Evolutionary conservation across 2,113 vertebrate genomes (phyloP), one percentile per base, ranked within the genome.

Genomic region (Chloropsis hardwickii): DNA sequence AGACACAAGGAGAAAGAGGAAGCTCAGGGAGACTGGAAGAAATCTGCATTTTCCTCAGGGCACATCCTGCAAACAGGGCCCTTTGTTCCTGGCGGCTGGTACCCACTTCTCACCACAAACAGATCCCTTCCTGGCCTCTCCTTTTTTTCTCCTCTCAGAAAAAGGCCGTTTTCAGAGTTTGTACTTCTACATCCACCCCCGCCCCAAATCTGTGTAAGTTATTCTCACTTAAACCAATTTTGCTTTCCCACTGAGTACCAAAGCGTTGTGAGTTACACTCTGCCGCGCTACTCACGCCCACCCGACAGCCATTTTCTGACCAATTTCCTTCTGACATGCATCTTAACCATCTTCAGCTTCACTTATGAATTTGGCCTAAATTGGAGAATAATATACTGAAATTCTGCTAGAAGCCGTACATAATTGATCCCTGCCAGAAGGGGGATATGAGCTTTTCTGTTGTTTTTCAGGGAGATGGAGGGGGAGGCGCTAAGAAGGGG

Each of bases 141-240:
- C 62, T 76, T 82, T 95, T 77, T 60, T 78, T 12, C 62, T 84
- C 69, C 45, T 54, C 54, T 13, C 48, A 69, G 61, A 66, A 93
- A 83, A 79, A 94, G 85, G 85, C 81, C 51, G 4, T 89, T 96
- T 94, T 76, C 78, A 65, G 95, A 85, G 73, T 86, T 90, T 57
- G 65, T 91, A 64, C 82, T 92, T 95, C 65, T 92, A 11, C 47
- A 74, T 20, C 89, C 84, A 61, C 91, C 78, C 87, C 87, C 84
- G 7, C 33, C 69, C 84, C 23, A 71, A 78, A 78, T 48, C 81
- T 10, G 1, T 60, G 74, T 44, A 86, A 86, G 48, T 84, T 88
- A 39, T 88, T 94, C 93, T 93, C 80, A 66, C 94, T 96, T 81
- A 60, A 92, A 73, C 85, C 90, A 42, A 69, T 95, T 92, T 76